Percentiles rank a stretch among this genome's conserved stretches.
Evolutionary conservation across 2,888 invertebrate genomes (phyloP).

Genomic region (Caenorhabditis panamensis): DNA sequence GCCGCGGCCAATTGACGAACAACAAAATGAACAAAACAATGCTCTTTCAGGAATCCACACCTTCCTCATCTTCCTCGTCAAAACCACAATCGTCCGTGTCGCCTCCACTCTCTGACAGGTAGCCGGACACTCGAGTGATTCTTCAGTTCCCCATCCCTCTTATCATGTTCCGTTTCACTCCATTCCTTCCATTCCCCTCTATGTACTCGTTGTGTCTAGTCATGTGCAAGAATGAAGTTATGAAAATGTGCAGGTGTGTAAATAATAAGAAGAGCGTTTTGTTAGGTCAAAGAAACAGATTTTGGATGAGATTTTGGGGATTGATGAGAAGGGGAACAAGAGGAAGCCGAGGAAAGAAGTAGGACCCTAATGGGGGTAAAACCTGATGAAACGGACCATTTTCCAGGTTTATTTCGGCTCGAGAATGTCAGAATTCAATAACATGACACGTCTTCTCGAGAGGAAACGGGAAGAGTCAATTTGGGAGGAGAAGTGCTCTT

Average conservation of each 20-base stretch:
- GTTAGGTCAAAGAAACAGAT: constrained; percentile 54
- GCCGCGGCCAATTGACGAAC: too few species aligned
- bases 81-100: constrained; percentile 43
- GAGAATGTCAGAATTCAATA: constrained; percentile 65
- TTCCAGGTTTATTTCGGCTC: constrained; percentile 58
- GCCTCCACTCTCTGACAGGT: constrained; percentile 58
- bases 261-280: constrained; percentile 20
- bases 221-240: constrained; percentile 38
- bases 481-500: constrained; percentile 60
- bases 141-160: neutral
- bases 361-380: neutral
- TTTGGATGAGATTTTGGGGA: constrained; percentile 58
- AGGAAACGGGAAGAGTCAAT: constrained; percentile 60
- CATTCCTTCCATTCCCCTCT: constrained; percentile 5
- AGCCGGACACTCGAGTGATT: constrained; percentile 11
- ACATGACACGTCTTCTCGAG: constrained; percentile 55
- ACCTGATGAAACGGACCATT: neutral
- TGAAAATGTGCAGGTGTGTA: constrained; percentile 44
- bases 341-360: constrained; percentile 49
- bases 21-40: too few species aligned
- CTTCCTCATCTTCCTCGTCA: constrained; percentile 36
- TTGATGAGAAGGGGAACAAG: constrained; percentile 39
- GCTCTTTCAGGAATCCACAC: constrained; percentile 16
- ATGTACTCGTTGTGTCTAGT: constrained; percentile 43
- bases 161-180: neutral